A percentile compares a stretch with the other conserved stretches of the same genome.
Evolutionary conservation across 2,797 vertebrate genomes (phyloP).

Genomic region (Gorsachius magnificus): DNA sequence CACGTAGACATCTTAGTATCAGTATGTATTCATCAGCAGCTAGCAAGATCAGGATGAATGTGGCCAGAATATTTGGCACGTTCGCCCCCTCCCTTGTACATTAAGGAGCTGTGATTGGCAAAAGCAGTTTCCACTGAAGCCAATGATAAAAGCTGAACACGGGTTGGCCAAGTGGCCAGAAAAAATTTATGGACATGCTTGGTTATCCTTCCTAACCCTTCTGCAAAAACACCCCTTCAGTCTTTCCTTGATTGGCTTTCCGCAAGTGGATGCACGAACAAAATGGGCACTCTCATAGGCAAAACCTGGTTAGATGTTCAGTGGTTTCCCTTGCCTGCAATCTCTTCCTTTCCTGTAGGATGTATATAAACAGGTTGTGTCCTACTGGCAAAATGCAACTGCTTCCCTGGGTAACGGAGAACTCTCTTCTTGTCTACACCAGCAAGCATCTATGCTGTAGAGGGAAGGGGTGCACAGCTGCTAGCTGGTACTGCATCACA

Average conservation of each 20-base stretch:
- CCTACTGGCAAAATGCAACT: not conserved
- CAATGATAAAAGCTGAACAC: not conserved
- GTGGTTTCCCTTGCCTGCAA: not conserved
- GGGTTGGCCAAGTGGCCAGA: not conserved
- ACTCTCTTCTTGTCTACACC: not conserved
- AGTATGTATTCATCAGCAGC: not conserved
- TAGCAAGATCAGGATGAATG: not conserved
- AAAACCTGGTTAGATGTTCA: not conserved
- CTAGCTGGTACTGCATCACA: accelerated
- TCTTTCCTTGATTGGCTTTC: not conserved
- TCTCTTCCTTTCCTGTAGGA: not conserved
- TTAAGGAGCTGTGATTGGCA: not conserved
- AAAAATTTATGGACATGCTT: not conserved
- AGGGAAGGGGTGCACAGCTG: not conserved
- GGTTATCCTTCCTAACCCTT: not conserved
- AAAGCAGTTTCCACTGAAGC: not conserved
- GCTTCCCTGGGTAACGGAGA: not conserved
- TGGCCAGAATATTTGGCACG: not conserved
- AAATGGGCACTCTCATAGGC: not conserved
- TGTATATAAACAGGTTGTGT: not conserved
- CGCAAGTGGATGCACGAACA: not conserved
- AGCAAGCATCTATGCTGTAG: not conserved
- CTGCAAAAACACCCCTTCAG: not conserved
- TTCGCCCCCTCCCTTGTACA: not conserved
- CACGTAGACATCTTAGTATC: not conserved